phyloP scores from a whole-genome alignment of 2,113 vertebrate genomes.

The Lutjanus erythropterus region DNA sequence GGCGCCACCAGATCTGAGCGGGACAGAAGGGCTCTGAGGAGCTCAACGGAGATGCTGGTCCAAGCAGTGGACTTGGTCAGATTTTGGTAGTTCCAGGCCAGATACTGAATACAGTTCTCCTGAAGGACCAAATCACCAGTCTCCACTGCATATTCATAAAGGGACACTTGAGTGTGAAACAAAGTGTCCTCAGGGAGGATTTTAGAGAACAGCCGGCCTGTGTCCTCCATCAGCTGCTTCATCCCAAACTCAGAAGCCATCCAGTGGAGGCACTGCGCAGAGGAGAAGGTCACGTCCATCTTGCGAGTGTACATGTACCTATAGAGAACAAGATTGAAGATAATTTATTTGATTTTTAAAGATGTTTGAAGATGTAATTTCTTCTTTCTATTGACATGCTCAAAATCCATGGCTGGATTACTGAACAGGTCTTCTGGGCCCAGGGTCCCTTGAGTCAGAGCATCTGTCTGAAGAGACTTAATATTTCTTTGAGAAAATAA shows the following conservation, averaged over 20 bases:
- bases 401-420: no score
- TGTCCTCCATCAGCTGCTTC: conserved; percentile 74
- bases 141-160: conserved; percentile 76
- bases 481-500: no score
- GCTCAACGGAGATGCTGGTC: conserved; percentile 50
- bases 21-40: conserved; percentile 73
- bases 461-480: no score
- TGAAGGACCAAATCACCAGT: conserved; percentile 77
- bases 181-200: conserved; percentile 82
- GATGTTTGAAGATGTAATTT: neutral
- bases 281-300: conserved; percentile 68
- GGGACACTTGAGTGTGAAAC: conserved; percentile 77
- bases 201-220: conserved; percentile 75
- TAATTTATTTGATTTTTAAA: neutral
- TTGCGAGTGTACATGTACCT: conserved; percentile 87
- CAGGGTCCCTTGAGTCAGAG: no score
- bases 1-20: conserved; percentile 81
- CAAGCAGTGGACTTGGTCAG: conserved; percentile 74
- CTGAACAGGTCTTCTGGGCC: no score
- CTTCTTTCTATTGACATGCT: neutral
- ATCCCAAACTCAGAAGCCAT: conserved; percentile 80
- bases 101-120: conserved; percentile 80
- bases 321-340: neutral
- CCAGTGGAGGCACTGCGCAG: conserved; percentile 85
- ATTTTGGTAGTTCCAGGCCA: conserved; percentile 84